Conservation (phyloP, 2,797 vertebrate species). For the Xenops minutus region DNA sequence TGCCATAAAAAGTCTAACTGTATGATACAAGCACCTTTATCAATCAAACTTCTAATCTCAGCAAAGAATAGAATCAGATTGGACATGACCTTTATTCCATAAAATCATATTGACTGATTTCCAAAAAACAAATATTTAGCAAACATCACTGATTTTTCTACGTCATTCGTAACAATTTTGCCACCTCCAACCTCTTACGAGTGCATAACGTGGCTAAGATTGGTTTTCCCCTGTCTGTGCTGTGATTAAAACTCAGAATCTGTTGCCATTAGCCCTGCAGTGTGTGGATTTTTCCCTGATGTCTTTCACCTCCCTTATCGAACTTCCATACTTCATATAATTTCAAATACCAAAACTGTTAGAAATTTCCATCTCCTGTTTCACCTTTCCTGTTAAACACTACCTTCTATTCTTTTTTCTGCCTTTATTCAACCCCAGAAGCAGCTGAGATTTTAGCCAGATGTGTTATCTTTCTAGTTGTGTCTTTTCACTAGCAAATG, state of each 20-base stretch:
- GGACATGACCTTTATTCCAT: slow-evolving; percentile 29
- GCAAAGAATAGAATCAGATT: slow-evolving; percentile 23
- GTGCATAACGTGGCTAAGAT: background rate
- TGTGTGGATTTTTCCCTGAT: background rate
- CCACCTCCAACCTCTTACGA: background rate
- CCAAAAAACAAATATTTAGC: slow-evolving; percentile 35
- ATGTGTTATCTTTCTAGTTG: background rate
- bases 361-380: background rate
- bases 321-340: background rate
- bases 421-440: background rate
- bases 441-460: background rate
- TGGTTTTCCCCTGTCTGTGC: background rate
- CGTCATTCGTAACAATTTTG: background rate
- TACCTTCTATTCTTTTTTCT: background rate
- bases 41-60: slow-evolving; percentile 28
- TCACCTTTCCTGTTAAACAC: background rate
- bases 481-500: background rate
- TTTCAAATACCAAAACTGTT: background rate
- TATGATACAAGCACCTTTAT: background rate
- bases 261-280: background rate
- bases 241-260: background rate
- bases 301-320: background rate
- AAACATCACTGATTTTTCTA: background rate
- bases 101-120: slow-evolving; percentile 12
- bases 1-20: background rate